Base-by-base conservation (phyloP, 1,140 invertebrate species). In the Thrips palmi region DNA sequence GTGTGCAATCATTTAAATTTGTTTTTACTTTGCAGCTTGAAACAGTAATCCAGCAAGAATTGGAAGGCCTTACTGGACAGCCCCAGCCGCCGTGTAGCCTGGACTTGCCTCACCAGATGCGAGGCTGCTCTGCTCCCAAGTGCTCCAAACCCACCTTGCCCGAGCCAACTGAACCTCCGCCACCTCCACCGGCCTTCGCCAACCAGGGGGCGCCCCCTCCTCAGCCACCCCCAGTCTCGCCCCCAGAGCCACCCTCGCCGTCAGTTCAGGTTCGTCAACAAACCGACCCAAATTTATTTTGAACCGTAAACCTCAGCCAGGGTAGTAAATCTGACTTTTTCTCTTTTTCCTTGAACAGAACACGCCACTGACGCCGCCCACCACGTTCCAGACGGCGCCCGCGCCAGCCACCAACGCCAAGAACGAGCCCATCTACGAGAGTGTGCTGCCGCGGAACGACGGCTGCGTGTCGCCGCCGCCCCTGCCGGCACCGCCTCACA, bases 401-500 rank as follows among this genome's bases (percentile, higher is more conserved):
- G 56, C 48, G 44, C 47, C 41, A n/a, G 55, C 50, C 10, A 50
- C 51, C 37, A 47, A 53, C 28, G 54, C 54, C 33, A 40, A 53
- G 4, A 59, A 57, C 3, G 83, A 87, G 51, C 82, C 81, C 1
- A 87, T 87, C 47, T 87, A 87, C 51, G 83, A 87, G 52, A 71
- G 77, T 0, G 76, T 87, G 11, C 62, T 79, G 39, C 78, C 77
- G 2, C 59, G 77, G 12, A 71, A 74, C 21, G 67, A 69, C 20
- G 57, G 51, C 43, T 56, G 11, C 18, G 52, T 2, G 47, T 59
- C 25, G 58, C 69, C 71, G 18, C 72, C 59, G 8, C 54, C 61
- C 3, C 41, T 60, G 17, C 60, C 58, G 17, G 55, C 59, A 6
- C 62, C 58, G 10, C 59, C 57, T 23, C 51, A 52, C 32, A 55